A percentile compares a stretch with the other conserved stretches of the same genome.
Conservation (phyloP, 2,888 invertebrate species). For the Meloe dianella region DNA sequence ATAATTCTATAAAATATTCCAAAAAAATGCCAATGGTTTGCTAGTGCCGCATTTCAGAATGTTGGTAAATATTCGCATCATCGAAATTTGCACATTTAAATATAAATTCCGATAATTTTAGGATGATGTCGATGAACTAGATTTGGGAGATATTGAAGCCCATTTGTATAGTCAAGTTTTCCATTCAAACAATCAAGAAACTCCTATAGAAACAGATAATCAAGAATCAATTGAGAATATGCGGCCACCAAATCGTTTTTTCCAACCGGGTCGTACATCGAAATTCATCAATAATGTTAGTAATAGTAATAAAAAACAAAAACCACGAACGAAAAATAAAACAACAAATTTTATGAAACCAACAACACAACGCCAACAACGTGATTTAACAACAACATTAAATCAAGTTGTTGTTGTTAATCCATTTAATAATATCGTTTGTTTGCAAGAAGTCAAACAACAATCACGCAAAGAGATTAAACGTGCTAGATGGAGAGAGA, state of each 20-base stretch:
- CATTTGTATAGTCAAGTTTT: slow-evolving; percentile 54
- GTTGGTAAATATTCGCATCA: neutral
- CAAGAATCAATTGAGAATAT: neutral
- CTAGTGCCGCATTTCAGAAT: neutral
- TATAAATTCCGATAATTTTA: neutral
- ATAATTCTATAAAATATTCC: no score
- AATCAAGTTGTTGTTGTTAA: slow-evolving; percentile 21
- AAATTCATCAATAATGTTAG: slow-evolving; percentile 2
- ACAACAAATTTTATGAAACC: slow-evolving; percentile 10
- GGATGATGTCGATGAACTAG: slow-evolving; percentile 35
- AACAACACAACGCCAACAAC: slow-evolving; percentile 8
- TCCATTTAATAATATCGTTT: slow-evolving; percentile 6
- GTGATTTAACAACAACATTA: slow-evolving; percentile 12
- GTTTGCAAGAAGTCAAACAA: slow-evolving; percentile 11
- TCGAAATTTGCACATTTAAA: neutral
- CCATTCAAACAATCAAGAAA: slow-evolving; percentile 41
- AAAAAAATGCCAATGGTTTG: no score
- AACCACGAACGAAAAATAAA: neutral
- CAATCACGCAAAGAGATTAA: slow-evolving; percentile 5
- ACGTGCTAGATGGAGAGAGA: neutral
- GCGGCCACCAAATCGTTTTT: slow-evolving; percentile 10
- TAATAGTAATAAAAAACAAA: slow-evolving; percentile 3
- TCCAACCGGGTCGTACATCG: neutral
- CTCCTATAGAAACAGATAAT: slow-evolving; percentile 16
- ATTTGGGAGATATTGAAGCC: slow-evolving; percentile 53